phyloP scores from a whole-genome alignment of 2,888 invertebrate genomes.

The Chloromyia formosa region DNA sequence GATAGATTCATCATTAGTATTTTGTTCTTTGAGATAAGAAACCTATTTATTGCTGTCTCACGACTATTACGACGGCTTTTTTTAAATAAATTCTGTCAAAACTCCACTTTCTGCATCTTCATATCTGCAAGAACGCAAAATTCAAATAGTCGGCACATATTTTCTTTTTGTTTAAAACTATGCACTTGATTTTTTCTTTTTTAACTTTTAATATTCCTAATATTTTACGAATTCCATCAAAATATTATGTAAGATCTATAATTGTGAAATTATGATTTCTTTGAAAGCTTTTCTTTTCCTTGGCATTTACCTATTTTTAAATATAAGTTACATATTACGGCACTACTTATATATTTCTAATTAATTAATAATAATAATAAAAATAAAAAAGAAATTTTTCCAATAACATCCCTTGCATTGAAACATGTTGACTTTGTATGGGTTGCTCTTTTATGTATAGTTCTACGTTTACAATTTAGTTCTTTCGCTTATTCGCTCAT shows the following conservation, averaged over 20 bases:
- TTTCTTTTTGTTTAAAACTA: no score
- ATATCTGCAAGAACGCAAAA: slow-evolving; percentile 3
- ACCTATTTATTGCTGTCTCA: not conserved
- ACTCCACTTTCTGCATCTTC: no score
- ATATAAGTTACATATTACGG: slow-evolving; percentile 21
- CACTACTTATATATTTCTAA: slow-evolving; percentile 11
- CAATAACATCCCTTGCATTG: slow-evolving; percentile 33
- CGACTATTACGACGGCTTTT: not conserved
- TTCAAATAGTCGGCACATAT: slow-evolving; percentile 3
- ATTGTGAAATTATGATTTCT: not conserved
- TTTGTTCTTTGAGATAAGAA: slow-evolving; percentile 18
- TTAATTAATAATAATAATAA: slow-evolving; percentile 22
- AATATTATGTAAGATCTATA: not conserved
- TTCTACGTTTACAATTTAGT: no score
- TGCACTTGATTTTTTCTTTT: not conserved
- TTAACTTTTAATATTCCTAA: not conserved
- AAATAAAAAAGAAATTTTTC: not conserved
- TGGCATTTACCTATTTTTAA: not conserved
- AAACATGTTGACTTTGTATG: no score
- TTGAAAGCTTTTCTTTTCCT: slow-evolving; percentile 3
- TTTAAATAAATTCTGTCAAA: no score
- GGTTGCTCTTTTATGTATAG: no score
- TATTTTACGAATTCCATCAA: slow-evolving; percentile 1
- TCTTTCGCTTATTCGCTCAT: no score
- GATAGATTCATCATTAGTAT: not conserved